phyloP scores from a whole-genome alignment of 2,797 vertebrate species.

The Nannoperca obscura region DNA sequence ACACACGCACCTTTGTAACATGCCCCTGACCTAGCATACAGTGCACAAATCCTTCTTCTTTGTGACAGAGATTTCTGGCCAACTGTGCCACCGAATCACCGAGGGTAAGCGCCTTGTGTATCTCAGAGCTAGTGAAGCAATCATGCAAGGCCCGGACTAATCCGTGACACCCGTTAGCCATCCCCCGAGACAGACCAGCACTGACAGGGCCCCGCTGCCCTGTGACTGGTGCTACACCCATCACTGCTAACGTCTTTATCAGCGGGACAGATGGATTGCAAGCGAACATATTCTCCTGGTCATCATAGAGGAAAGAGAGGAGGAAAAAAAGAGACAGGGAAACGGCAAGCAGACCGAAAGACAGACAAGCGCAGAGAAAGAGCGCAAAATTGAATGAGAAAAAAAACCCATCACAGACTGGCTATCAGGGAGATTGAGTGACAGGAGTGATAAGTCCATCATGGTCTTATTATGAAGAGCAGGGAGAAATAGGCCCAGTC shows the following conservation, averaged over 20 bases:
- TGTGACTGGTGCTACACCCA: constrained; percentile 63
- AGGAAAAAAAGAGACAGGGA: neutral
- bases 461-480: constrained; percentile 74
- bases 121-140: constrained; percentile 72
- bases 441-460: constrained; percentile 81
- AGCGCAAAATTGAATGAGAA: constrained; percentile 25
- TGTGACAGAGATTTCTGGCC: constrained; percentile 44
- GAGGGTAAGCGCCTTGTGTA: constrained; percentile 43
- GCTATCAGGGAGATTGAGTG: constrained; percentile 77
- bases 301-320: constrained; percentile 32
- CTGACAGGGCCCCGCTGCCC: constrained; percentile 66
- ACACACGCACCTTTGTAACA: neutral
- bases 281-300: constrained; percentile 68
- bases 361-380: constrained; percentile 36
- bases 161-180: constrained; percentile 74
- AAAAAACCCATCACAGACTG: constrained; percentile 36
- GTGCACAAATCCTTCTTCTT: constrained; percentile 52
- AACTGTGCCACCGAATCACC: constrained; percentile 39
- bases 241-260: constrained; percentile 80
- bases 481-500: constrained; percentile 46
- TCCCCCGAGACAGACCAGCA: constrained; percentile 60
- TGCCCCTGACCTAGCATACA: constrained; percentile 15
- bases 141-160: constrained; percentile 71
- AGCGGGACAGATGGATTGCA: constrained; percentile 68
- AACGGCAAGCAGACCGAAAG: constrained; percentile 31